These are phyloP conservation scores for Eulithis prunata DNA, from an alignment of 2,888 invertebrate species.

Conservation along the genomic window DNA sequence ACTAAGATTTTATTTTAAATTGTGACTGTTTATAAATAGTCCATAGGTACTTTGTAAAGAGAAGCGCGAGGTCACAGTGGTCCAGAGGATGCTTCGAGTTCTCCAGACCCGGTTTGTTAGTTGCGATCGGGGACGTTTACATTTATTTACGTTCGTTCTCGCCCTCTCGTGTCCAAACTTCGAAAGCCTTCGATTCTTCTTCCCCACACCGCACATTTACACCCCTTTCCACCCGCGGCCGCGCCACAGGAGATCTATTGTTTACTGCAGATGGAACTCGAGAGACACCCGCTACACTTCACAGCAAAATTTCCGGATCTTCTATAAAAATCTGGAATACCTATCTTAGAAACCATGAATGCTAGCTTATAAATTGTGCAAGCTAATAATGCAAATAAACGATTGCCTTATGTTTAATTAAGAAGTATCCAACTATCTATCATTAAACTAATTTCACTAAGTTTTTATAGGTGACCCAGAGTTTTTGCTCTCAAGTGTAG, in stretches of 20 bases:
- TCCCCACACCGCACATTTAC: conserved; percentile 32
- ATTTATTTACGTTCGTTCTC: conserved; percentile 54
- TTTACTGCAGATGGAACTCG: conserved; percentile 46
- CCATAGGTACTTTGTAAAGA: background rate
- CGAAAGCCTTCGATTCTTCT: conserved; percentile 47
- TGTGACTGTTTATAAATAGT: background rate
- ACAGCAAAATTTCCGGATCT: too few relatives aligned
- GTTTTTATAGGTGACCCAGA: too few relatives aligned
- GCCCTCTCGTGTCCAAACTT: conserved; percentile 52
- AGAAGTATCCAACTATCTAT: too few relatives aligned
- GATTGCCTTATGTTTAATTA: too few relatives aligned
- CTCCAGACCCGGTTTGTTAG: conserved; percentile 47
- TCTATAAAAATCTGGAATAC: too few relatives aligned
- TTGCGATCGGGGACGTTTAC: conserved; percentile 52
- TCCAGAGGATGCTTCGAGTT: conserved; percentile 28
- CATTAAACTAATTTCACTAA: too few relatives aligned
- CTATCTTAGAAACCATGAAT: too few relatives aligned
- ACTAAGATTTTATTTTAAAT: background rate
- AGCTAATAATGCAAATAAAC: too few relatives aligned
- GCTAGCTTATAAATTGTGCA: too few relatives aligned
- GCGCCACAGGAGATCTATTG: conserved; percentile 46
- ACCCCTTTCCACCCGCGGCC: conserved; percentile 32
- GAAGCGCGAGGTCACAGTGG: conserved; percentile 19
- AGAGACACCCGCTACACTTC: conserved; percentile 36
- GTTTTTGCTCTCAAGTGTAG: background rate